Percentiles rank a stretch among this genome's conserved stretches.
Evolutionary conservation across 1,140 invertebrate genomes (phyloP).

Genomic region (Proctacanthus coquilletti): DNA sequence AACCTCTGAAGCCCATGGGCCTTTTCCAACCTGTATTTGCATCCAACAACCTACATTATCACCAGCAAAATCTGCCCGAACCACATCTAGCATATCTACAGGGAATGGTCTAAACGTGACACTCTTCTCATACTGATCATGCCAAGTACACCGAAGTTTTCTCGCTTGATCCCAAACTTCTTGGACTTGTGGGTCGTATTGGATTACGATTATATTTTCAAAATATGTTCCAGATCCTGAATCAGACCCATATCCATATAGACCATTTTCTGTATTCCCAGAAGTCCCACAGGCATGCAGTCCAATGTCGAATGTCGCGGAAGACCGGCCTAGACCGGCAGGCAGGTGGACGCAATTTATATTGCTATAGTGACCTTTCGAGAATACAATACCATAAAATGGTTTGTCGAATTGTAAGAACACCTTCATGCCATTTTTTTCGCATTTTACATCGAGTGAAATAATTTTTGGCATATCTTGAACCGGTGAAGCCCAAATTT

Average conservation of each 20-base stretch:
- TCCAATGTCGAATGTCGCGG: conserved; percentile 80
- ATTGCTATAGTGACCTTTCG: conserved; percentile 83
- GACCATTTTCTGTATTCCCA: conserved; percentile 76
- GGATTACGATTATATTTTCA: conserved; percentile 87
- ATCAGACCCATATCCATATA: conserved; percentile 66
- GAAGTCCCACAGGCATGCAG: conserved; percentile 82
- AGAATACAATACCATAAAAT: conserved; percentile 89
- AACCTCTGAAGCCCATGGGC: conserved; percentile 89
- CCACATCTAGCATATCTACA: conserved; percentile 89
- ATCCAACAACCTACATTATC: conserved; percentile 94
- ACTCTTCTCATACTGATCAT: conserved; percentile 89
- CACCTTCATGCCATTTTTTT: conserved; percentile 86
- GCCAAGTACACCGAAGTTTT: conserved; percentile 86
- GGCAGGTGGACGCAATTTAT: conserved; percentile 82
- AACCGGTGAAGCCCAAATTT: conserved; percentile 63
- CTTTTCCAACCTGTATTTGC: conserved; percentile 88
- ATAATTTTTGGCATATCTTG: conserved; percentile 84
- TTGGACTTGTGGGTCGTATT: conserved; percentile 89
- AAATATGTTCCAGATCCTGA: conserved; percentile 83
- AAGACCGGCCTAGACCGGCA: conserved; percentile 66
- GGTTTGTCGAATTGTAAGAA: conserved; percentile 85
- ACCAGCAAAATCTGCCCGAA: conserved; percentile 82
- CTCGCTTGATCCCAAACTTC: conserved; percentile 93
- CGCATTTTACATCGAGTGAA: conserved; percentile 83
- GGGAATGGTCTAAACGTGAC: conserved; percentile 89